phyloP scores from a whole-genome alignment of 2,797 vertebrate genomes.

The Ceyx erithaca region DNA sequence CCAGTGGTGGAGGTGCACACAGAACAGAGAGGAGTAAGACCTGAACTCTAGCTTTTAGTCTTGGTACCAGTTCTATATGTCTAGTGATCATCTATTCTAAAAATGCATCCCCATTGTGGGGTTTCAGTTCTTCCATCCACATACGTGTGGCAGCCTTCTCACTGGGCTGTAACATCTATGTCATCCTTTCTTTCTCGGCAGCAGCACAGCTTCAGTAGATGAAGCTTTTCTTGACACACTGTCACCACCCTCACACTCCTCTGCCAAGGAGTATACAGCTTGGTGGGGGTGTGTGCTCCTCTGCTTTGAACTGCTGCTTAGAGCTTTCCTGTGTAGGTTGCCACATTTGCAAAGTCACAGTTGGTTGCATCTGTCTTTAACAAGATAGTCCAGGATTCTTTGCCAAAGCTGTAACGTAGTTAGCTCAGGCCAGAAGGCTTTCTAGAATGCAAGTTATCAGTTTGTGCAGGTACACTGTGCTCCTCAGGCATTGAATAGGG shows the following conservation, averaged over 20 bases:
- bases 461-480: neutral
- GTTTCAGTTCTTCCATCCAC: neutral
- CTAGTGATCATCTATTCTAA: neutral
- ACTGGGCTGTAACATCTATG: neutral
- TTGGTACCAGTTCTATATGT: neutral
- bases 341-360: neutral
- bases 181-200: neutral
- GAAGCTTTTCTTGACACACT: neutral
- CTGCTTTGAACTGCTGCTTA: neutral
- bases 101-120: neutral
- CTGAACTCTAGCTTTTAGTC: neutral
- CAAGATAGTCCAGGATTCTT: neutral
- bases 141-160: neutral
- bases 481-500: neutral
- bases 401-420: neutral
- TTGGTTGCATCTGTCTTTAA: neutral
- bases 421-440: neutral
- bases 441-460: neutral
- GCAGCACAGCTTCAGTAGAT: neutral
- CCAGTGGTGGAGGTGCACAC: neutral
- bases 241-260: rapidly evolving
- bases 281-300: neutral
- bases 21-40: neutral
- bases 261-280: neutral
- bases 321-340: neutral